These are phyloP conservation scores for Anser cygnoides DNA, from an alignment of 2,113 vertebrate species.

Conservation along the genomic window DNA sequence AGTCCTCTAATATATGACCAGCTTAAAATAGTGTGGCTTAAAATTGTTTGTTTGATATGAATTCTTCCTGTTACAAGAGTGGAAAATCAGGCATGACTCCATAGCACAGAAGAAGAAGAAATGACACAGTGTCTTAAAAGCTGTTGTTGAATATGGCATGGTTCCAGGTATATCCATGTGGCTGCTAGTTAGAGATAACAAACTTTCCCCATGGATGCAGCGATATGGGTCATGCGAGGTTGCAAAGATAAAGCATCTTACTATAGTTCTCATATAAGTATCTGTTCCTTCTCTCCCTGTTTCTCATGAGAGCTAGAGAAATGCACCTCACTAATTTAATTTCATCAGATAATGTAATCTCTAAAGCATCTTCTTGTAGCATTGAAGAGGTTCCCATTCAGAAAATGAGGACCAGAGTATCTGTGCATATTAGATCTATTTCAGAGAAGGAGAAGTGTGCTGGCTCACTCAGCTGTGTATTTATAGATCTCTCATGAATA, in stretches of 20 bases:
- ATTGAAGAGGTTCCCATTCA: background rate
- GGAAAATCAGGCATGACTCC: background rate
- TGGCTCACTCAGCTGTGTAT: background rate
- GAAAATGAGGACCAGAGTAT: background rate
- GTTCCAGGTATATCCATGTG: background rate
- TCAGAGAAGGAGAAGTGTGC: background rate
- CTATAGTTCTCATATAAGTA: background rate
- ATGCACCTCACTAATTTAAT: background rate
- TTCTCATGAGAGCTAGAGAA: background rate
- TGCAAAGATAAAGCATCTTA: background rate
- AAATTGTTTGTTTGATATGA: slow-evolving; percentile 10
- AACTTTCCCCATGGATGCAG: background rate
- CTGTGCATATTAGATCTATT: background rate
- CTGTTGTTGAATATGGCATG: background rate
- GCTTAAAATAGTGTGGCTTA: background rate
- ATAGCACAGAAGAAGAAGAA: slow-evolving; percentile 5
- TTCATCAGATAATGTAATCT: background rate
- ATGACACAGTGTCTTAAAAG: background rate
- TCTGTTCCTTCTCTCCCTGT: background rate
- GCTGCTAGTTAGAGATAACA: background rate
- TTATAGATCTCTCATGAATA: slow-evolving; percentile 38
- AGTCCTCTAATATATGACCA: background rate
- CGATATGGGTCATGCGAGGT: background rate
- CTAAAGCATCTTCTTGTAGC: background rate
- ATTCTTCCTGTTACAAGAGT: background rate